phyloP scores from a whole-genome alignment of 2,888 invertebrate genomes.

The Melinopterus prodromus region DNA sequence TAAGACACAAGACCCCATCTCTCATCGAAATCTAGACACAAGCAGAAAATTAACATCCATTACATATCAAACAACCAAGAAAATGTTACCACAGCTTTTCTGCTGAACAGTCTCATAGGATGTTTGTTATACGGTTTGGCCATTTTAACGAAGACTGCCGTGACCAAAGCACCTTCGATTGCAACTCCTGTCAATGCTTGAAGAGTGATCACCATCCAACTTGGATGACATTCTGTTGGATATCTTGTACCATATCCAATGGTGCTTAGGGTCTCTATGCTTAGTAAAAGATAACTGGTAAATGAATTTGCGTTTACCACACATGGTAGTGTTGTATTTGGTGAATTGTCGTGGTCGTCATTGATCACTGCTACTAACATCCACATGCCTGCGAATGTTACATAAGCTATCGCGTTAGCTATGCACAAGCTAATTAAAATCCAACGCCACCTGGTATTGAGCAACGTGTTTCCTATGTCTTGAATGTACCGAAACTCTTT shows the following conservation, averaged over 20 bases:
- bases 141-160: conserved; percentile 73
- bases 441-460: conserved; percentile 80
- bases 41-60: conserved; percentile 8
- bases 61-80: conserved; percentile 10
- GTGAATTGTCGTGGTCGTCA: conserved; percentile 35
- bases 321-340: conserved; percentile 43
- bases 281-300: conserved; percentile 52
- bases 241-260: conserved; percentile 54
- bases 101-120: conserved; percentile 71
- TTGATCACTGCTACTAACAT: conserved; percentile 39
- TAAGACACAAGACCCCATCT: conserved; percentile 73
- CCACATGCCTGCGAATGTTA: conserved; percentile 43
- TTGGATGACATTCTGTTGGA: conserved; percentile 50
- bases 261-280: conserved; percentile 54
- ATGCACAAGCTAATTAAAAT: conserved; percentile 62
- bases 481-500: conserved; percentile 54
- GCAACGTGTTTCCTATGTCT: conserved; percentile 69
- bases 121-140: conserved; percentile 64
- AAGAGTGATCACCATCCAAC: conserved; percentile 48
- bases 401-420: conserved; percentile 49
- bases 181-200: conserved; percentile 51
- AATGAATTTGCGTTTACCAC: conserved; percentile 50
- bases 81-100: conserved; percentile 67
- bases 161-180: conserved; percentile 58
- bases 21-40: conserved; percentile 51